Evolutionary conservation across 1,140 invertebrate genomes (phyloP).

Genomic region (Vanessa atalanta): DNA sequence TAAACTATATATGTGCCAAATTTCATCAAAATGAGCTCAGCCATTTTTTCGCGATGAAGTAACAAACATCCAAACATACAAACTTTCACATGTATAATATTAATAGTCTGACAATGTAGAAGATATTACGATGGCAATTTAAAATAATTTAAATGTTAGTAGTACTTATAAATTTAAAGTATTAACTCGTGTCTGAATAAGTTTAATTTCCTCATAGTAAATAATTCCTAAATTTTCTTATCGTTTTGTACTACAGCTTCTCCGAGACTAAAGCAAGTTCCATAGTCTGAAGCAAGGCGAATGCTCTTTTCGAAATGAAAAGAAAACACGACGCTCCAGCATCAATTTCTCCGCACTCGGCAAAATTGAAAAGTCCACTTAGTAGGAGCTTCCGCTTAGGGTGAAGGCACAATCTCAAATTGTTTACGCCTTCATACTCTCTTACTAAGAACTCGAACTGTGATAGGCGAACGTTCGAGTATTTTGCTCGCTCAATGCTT

Average conservation of each 20-base stretch:
- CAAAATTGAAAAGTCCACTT: slow-evolving; percentile 74
- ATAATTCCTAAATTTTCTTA: slow-evolving; percentile 3
- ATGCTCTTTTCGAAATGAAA: slow-evolving; percentile 72
- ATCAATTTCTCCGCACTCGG: slow-evolving; percentile 68
- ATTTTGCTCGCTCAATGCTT: neutral
- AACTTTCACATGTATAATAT: no score
- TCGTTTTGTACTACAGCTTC: neutral
- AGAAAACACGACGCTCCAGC: slow-evolving; percentile 59
- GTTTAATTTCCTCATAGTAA: neutral
- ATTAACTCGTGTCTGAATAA: no score
- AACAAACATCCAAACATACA: no score
- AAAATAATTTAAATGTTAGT: no score
- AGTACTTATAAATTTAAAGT: no score
- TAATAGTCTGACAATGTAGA: no score
- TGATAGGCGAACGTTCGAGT: neutral
- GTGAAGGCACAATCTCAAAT: slow-evolving; percentile 66
- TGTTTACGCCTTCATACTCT: slow-evolving; percentile 28
- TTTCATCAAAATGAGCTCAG: no score
- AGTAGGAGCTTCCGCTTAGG: slow-evolving; percentile 61
- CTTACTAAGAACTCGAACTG: slow-evolving; percentile 9
- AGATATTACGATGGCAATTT: no score
- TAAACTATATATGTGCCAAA: no score
- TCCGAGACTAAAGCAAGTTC: slow-evolving; percentile 19
- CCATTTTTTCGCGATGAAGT: no score
- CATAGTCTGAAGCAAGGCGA: slow-evolving; percentile 35